These are phyloP conservation scores for Lasius fuliginosus DNA, from an alignment of 2,888 invertebrate species.

Conservation along the genomic window DNA sequence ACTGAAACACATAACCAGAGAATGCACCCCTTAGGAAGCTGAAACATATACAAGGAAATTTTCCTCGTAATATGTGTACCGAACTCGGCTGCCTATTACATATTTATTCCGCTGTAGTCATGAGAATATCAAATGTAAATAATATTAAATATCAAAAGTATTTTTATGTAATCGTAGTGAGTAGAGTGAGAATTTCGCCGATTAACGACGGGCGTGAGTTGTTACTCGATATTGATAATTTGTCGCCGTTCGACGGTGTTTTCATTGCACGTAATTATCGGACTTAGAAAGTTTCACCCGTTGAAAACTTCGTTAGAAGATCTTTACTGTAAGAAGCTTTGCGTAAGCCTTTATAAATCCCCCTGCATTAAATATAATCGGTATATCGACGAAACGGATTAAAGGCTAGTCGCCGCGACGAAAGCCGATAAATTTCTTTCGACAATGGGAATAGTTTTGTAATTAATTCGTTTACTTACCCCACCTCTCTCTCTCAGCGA, in stretches of 20 bases:
- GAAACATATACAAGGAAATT: conserved; percentile 4
- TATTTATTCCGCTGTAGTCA: not conserved
- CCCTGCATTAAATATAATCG: conserved; percentile 58
- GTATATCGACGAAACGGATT: conserved; percentile 46
- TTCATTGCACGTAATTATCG: conserved; percentile 65
- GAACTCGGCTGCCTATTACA: not conserved
- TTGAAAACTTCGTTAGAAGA: conserved; percentile 62
- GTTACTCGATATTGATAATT: conserved; percentile 15
- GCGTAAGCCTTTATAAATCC: conserved; percentile 66
- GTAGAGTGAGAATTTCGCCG: not conserved
- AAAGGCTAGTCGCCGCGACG: conserved; percentile 24
- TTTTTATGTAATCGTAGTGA: not conserved
- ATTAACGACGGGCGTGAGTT: not conserved
- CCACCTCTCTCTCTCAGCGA: not conserved
- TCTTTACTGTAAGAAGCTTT: conserved; percentile 71
- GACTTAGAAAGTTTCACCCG: conserved; percentile 61
- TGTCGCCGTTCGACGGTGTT: conserved; percentile 51
- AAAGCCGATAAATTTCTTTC: conserved; percentile 39
- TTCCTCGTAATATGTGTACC: not conserved
- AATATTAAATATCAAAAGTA: not conserved
- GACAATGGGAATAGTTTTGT: conserved; percentile 25
- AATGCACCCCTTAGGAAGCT: conserved; percentile 43
- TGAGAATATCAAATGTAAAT: not conserved
- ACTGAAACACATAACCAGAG: conserved; percentile 65
- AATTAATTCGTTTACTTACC: conserved; percentile 48